Evolutionary conservation across 2,797 vertebrate species (phyloP).

Genomic region (Dendrocincla tyrannina): DNA sequence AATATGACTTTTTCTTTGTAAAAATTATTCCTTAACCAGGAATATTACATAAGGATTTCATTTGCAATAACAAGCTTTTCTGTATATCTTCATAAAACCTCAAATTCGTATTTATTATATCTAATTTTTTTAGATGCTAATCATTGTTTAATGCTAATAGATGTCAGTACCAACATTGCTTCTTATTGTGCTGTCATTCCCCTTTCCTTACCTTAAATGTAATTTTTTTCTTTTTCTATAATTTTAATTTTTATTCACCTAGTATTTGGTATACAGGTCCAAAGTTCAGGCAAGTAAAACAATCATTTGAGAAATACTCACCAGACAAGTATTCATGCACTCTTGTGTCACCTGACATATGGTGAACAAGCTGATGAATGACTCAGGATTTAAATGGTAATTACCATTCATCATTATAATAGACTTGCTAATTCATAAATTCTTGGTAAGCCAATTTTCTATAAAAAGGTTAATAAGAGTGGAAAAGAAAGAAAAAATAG

Average conservation of each 20-base stretch:
- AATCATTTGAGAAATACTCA: conserved; percentile 71
- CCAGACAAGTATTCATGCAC: conserved; percentile 74
- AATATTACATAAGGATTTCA: not conserved
- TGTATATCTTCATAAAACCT: not conserved
- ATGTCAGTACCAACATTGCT: not conserved
- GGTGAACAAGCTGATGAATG: conserved; percentile 79
- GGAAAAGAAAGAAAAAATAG: conserved; percentile 73
- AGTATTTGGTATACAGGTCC: conserved; percentile 47
- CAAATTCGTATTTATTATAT: not conserved
- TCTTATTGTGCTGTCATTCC: not conserved
- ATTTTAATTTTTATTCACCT: conserved; percentile 49
- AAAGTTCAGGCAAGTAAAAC: conserved; percentile 75
- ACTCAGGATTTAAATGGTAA: conserved; percentile 80
- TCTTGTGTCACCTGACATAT: conserved; percentile 75
- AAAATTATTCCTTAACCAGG: not conserved
- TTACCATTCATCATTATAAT: conserved; percentile 83
- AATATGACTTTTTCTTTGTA: not conserved
- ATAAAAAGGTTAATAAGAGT: conserved; percentile 80
- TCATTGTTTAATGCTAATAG: not conserved
- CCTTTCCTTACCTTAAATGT: not conserved
- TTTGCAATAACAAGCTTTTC: not conserved
- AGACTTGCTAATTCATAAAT: conserved; percentile 83
- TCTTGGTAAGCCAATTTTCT: conserved; percentile 82
- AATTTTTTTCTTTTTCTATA: conserved; percentile 49
- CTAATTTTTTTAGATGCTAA: not conserved